Conservation (phyloP, 2,797 vertebrate species). For the Girardinus metallicus region DNA sequence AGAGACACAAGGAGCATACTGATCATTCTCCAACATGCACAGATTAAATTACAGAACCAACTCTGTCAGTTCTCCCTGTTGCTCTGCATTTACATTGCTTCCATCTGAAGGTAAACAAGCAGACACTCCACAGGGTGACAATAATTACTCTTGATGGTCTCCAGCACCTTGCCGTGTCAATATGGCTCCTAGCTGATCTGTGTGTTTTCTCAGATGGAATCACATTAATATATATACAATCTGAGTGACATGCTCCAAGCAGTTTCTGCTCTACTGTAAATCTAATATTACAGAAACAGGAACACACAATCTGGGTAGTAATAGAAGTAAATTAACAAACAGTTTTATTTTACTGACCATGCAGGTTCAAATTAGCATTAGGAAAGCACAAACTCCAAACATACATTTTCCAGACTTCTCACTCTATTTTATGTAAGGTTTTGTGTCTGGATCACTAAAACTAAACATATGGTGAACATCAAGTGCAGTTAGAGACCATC, state of each 20-base stretch:
- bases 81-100: constrained; percentile 13
- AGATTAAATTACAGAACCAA: constrained; percentile 52
- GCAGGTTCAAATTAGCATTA: background rate
- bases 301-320: background rate
- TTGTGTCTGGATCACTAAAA: background rate
- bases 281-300: background rate
- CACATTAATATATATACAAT: constrained; percentile 4
- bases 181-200: constrained; percentile 12
- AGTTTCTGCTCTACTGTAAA: background rate
- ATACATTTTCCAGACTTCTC: background rate
- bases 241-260: background rate
- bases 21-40: constrained; percentile 56
- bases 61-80: constrained; percentile 35
- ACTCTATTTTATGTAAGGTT: background rate
- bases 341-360: background rate
- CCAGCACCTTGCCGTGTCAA: constrained; percentile 9
- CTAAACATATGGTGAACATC: background rate
- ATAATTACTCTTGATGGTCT: constrained; percentile 34
- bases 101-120: constrained; percentile 49
- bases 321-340: background rate
- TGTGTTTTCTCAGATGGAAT: background rate
- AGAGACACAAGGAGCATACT: constrained; percentile 37
- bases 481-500: background rate
- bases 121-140: constrained; percentile 29
- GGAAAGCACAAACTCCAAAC: background rate